phyloP scores from a whole-genome alignment of 2,888 invertebrate genomes.

The Erebia palarica region DNA sequence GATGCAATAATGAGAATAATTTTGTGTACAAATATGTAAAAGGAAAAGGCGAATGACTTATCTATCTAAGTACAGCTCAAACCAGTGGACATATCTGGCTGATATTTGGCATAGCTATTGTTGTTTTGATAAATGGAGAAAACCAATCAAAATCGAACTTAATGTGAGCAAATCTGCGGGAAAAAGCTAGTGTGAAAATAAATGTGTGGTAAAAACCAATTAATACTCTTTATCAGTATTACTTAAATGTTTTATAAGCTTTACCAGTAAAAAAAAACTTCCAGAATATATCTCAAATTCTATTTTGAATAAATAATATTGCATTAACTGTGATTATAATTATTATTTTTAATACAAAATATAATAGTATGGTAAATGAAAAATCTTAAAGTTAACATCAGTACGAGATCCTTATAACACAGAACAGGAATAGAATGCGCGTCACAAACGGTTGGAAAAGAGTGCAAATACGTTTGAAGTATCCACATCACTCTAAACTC shows the following conservation, averaged over 20 bases:
- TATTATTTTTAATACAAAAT: neutral
- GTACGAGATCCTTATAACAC: slow-evolving; percentile 13
- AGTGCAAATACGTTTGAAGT: neutral
- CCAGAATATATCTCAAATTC: neutral
- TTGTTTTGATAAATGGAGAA: too few relatives aligned
- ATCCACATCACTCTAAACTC: neutral
- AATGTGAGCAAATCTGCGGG: too few relatives aligned
- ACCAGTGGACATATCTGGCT: too few relatives aligned
- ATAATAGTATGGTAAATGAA: neutral
- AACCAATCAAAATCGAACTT: too few relatives aligned
- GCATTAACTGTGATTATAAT: neutral
- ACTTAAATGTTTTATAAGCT: neutral
- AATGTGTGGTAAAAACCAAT: too few relatives aligned
- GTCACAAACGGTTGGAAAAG: neutral
- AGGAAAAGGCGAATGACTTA: too few relatives aligned
- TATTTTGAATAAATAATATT: slow-evolving; percentile 1
- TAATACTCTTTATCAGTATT: too few relatives aligned
- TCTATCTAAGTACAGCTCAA: too few relatives aligned
- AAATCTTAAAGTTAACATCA: slow-evolving; percentile 4
- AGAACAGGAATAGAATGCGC: neutral
- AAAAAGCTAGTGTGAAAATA: too few relatives aligned
- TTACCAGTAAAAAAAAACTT: neutral
- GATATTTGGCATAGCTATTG: too few relatives aligned
- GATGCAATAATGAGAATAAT: too few relatives aligned
- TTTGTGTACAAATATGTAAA: too few relatives aligned